Conservation (phyloP, 2,797 vertebrate genomes). For the Acanthis flammea region DNA sequence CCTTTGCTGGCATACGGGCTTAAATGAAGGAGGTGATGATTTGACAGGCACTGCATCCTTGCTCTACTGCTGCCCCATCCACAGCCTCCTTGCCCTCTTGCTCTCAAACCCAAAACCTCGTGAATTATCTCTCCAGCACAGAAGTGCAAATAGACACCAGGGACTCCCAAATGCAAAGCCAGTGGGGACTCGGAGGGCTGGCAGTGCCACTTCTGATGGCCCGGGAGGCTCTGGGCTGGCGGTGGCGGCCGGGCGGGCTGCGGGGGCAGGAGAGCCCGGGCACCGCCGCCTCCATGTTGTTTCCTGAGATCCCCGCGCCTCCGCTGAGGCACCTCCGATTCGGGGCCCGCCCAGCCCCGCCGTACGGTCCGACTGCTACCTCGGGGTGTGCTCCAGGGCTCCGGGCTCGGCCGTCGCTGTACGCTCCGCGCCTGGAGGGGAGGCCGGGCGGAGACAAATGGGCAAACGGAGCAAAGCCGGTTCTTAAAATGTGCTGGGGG, state of each 20-base stretch:
- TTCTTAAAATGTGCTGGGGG: neutral
- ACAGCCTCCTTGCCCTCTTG: neutral
- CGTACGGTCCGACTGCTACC: neutral
- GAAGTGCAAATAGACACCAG: fast-evolving
- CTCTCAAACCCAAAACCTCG: neutral
- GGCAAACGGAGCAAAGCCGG: neutral
- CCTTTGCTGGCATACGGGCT: neutral
- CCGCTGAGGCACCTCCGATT: neutral
- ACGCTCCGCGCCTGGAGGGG: too few relatives aligned
- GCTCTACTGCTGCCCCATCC: neutral
- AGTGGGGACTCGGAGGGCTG: neutral
- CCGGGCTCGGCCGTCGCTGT: neutral
- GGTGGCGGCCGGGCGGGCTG: neutral
- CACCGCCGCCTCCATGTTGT: neutral
- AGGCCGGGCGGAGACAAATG: neutral
- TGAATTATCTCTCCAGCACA: neutral
- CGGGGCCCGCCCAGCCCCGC: neutral
- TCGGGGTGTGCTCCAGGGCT: neutral
- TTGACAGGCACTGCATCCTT: neutral
- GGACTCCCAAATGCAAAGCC: neutral
- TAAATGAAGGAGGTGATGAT: neutral
- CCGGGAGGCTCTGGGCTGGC: neutral
- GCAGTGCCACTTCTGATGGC: neutral
- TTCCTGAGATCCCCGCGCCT: neutral
- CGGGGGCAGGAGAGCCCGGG: neutral